Conservation (phyloP, 92 coral and sea anemone species). For the Scolanthus callimorphus region DNA sequence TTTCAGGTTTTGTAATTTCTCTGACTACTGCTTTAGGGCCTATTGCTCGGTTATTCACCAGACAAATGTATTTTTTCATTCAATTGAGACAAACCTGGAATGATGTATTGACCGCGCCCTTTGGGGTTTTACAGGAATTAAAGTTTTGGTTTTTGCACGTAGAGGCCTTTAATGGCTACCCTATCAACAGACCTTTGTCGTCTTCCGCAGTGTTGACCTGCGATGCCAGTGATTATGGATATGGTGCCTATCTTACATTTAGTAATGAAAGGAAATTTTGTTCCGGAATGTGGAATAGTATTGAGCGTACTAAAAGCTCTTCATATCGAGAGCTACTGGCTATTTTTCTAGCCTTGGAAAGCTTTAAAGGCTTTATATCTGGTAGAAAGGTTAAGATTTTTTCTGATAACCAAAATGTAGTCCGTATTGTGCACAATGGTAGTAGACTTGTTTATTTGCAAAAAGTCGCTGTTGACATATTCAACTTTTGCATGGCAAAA, state of each 20-base stretch:
- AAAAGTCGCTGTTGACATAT: too few relatives aligned
- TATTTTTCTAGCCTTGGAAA: slow-evolving; percentile 10
- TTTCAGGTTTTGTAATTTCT: slow-evolving; percentile 30
- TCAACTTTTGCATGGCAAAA: too few relatives aligned
- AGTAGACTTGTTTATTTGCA: too few relatives aligned
- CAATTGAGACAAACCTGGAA: slow-evolving; percentile 22
- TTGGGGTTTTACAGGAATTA: slow-evolving; percentile 17
- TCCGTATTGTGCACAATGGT: slow-evolving; percentile 26
- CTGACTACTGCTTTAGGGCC: slow-evolving; percentile 29
- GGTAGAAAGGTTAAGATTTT: slow-evolving; percentile 29
- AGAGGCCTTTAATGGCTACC: slow-evolving; percentile 40
- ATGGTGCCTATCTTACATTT: slow-evolving; percentile 16
- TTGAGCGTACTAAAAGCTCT: slow-evolving; percentile 21
- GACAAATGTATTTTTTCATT: slow-evolving; percentile 38
- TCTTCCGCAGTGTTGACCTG: slow-evolving; percentile 20
- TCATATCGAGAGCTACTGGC: slow-evolving; percentile 25
- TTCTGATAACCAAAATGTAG: slow-evolving; percentile 37
- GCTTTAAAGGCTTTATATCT: neutral
- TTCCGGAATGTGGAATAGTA: slow-evolving; percentile 12
- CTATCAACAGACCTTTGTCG: slow-evolving; percentile 31
- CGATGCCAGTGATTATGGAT: slow-evolving; percentile 42
- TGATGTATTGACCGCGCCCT: slow-evolving; percentile 17
- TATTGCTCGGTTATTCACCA: slow-evolving; percentile 22
- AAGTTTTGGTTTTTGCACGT: slow-evolving; percentile 20
- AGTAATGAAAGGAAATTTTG: slow-evolving; percentile 8